Percentiles rank a stretch among this genome's conserved stretches.
These are phyloP conservation scores for Manis javanica DNA, from an alignment of 2,797 vertebrate species.

Conservation along the genomic window DNA sequence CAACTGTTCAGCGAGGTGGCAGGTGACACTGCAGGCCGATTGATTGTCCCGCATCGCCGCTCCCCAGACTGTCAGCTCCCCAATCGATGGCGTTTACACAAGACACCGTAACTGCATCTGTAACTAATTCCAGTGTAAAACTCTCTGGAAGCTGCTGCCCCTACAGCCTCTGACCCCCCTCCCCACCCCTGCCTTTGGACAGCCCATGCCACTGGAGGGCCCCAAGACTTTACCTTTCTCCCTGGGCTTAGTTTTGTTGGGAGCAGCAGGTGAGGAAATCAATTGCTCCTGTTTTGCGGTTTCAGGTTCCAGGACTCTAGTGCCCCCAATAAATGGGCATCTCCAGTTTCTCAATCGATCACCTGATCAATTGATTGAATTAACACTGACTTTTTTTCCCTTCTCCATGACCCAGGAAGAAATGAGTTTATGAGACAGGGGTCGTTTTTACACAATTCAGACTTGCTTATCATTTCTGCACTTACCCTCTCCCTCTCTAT, in stretches of 20 bases:
- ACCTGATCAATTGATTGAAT: constrained; percentile 94
- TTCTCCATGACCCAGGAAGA: constrained; percentile 85
- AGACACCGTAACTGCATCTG: constrained; percentile 90
- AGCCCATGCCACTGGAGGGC: constrained; percentile 51
- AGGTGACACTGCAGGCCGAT: constrained; percentile 89
- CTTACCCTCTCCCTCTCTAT: constrained; percentile 70
- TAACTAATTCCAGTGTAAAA: constrained; percentile 91
- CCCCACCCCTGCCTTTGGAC: constrained; percentile 59
- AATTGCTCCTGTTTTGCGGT: constrained; percentile 84
- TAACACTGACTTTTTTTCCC: constrained; percentile 88
- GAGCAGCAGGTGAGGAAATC: constrained; percentile 86
- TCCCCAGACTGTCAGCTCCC: constrained; percentile 90
- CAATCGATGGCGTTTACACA: constrained; percentile 92
- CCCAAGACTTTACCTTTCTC: constrained; percentile 57
- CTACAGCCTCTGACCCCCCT: constrained; percentile 52
- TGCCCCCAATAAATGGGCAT: constrained; percentile 87
- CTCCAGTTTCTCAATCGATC: constrained; percentile 90
- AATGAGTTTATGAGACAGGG: constrained; percentile 83
- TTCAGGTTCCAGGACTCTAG: constrained; percentile 86
- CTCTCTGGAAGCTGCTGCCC: constrained; percentile 82
- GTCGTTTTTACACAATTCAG: constrained; percentile 85
- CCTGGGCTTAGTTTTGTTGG: constrained; percentile 69
- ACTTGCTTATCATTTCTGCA: constrained; percentile 83
- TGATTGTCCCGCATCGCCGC: constrained; percentile 87
- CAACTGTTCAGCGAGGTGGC: constrained; percentile 92